phyloP scores from a whole-genome alignment of 2,888 invertebrate species.

The Dioctria rufipes region DNA sequence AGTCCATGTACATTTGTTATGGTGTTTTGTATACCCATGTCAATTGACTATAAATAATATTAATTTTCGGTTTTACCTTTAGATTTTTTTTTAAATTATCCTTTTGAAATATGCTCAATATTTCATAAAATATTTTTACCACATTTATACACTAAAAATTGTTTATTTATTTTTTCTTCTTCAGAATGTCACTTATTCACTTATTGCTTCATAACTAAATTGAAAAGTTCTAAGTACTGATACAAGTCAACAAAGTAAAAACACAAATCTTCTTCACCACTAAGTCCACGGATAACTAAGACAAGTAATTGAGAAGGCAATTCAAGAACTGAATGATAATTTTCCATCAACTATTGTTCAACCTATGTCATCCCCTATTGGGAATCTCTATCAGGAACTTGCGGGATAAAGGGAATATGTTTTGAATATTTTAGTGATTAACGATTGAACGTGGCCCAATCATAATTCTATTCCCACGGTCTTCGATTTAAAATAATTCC shows the following conservation, averaged over 20 bases:
- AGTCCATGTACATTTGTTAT: too few relatives aligned
- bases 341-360: neutral
- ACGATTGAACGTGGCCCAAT: constrained; percentile 56
- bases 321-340: constrained; percentile 10
- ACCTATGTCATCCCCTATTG: neutral
- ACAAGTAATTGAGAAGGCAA: constrained; percentile 10
- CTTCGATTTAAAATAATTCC: neutral
- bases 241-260: neutral
- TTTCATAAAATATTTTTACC: too few relatives aligned
- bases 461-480: constrained; percentile 51
- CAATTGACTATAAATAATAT: too few relatives aligned
- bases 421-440: constrained; percentile 55
- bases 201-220: neutral
- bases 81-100: neutral
- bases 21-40: too few relatives aligned
- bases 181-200: too few relatives aligned
- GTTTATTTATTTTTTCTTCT: too few relatives aligned
- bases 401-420: neutral
- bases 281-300: neutral
- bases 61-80: neutral
- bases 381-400: neutral
- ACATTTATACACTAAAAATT: too few relatives aligned
- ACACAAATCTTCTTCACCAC: neutral
- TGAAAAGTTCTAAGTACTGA: neutral
- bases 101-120: neutral